phyloP scores from a whole-genome alignment of 2,797 vertebrate genomes.

The Buceros bicornis region DNA sequence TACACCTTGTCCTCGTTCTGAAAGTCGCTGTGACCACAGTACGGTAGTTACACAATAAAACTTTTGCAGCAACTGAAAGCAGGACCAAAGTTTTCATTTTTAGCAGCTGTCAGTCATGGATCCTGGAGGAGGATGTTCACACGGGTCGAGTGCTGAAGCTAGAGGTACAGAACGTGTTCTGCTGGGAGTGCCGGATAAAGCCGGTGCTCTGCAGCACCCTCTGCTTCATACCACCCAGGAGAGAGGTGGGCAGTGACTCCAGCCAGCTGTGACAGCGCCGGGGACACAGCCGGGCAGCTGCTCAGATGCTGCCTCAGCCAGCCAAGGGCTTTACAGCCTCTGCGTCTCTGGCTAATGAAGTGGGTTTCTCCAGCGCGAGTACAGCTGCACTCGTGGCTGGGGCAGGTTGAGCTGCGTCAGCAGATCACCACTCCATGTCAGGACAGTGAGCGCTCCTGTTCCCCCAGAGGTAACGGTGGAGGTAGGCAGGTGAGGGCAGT shows the following conservation, averaged over 20 bases:
- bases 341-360: too few species aligned
- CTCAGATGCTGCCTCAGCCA: not conserved
- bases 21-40: not conserved
- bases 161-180: fast-evolving
- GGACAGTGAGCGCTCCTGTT: too few species aligned
- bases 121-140: fast-evolving
- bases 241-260: too few species aligned
- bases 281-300: too few species aligned
- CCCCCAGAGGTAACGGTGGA: not conserved
- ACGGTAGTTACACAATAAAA: constrained; percentile 60
- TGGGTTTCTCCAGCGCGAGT: too few species aligned
- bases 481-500: not conserved
- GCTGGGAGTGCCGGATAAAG: too few species aligned
- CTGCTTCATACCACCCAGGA: fast-evolving
- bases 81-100: fast-evolving
- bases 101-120: not conserved
- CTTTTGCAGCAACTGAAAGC: constrained; percentile 28
- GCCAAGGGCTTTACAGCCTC: too few species aligned
- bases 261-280: not conserved
- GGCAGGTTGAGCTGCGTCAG: too few species aligned
- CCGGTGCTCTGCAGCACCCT: not conserved
- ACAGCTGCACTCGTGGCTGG: too few species aligned
- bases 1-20: not conserved
- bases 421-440: not conserved
- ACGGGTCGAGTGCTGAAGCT: fast-evolving